Conservation (phyloP, 2,888 invertebrate species). For the Congeria kusceri region DNA sequence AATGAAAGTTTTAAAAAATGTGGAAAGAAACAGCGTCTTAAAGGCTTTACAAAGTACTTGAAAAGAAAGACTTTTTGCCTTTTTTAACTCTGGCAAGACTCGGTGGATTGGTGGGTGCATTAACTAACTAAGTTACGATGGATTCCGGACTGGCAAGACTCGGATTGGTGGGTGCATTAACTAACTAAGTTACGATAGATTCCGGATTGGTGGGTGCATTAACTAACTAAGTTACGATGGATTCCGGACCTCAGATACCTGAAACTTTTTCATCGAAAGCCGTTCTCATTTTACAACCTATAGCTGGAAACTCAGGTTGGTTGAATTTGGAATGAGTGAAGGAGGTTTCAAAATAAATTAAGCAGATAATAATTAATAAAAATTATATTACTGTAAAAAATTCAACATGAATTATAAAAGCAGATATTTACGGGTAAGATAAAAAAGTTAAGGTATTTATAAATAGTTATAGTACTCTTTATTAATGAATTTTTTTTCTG, state of each 20-base stretch:
- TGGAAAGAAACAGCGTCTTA: no score
- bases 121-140: constrained; percentile 31
- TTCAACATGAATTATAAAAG: no score
- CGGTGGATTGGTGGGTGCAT: neutral
- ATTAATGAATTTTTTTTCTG: no score
- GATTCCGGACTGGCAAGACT: constrained; percentile 52
- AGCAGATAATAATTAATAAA: neutral
- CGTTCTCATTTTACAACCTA: constrained; percentile 61
- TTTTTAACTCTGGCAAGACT: neutral
- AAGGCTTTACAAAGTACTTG: no score
- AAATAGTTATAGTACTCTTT: no score
- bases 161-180: neutral
- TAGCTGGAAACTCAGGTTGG: neutral
- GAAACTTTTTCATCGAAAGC: constrained; percentile 61
- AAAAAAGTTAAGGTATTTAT: no score
- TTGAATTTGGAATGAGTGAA: neutral
- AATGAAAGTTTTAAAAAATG: no score
- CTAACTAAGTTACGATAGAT: constrained; percentile 43
- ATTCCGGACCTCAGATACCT: constrained; percentile 48
- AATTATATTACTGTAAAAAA: no score
- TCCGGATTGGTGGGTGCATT: constrained; percentile 14
- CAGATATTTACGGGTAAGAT: no score
- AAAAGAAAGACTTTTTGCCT: constrained; percentile 6
- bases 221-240: constrained; percentile 36
- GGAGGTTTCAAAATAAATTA: neutral